Evolutionary conservation across 2,888 invertebrate species (phyloP), one percentile per base, ranked within the genome.

Genomic region (Hyposoter dolosus): DNA sequence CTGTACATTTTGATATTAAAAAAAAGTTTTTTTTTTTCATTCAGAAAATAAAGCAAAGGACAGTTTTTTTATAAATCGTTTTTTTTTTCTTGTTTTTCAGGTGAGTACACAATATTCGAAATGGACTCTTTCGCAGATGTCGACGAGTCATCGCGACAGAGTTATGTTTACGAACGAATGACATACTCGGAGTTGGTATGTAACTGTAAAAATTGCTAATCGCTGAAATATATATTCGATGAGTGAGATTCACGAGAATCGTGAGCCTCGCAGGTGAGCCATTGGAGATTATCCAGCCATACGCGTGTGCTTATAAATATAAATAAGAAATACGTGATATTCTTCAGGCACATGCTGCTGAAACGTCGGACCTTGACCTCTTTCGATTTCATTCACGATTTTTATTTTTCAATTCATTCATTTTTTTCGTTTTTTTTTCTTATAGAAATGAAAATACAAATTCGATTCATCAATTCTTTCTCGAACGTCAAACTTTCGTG

Each of bases 21-120:
- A 40, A 40, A 10, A 40, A 40, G 32, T 4, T 32, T 32, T 32
- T 32, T n/a, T n/a, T n/a, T n/a, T 56, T 15, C 15, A 60, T 53
- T 19, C 3, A 53, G 19, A 10, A 53, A 53, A 53, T 60, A 4
- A 15, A 15, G 0, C 0, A 28, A 60, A 60, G 0, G 28, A 50
- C 28, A 28, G 3, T 0, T 12, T 60, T 60, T 15, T 60, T 28
- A 60, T 60, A 5, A 60, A 28, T 60, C 4, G 12, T 65, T 32
- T 79, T 69, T 83, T 86, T 78, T 87, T 88, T 45, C 84, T 80
- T 91, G 63, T 91, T 90, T 92, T 92, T 88, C 90, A 92, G 92
- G 92, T 92, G 90, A 91, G 92, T 92, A 92, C 84, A 43, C 28
- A 47, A 74, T 71, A 50, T 56, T 19, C 60, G 56, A n/a, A 63